These are phyloP conservation scores for Merluccius polli DNA, from an alignment of 2,797 vertebrate species.

Conservation along the genomic window DNA sequence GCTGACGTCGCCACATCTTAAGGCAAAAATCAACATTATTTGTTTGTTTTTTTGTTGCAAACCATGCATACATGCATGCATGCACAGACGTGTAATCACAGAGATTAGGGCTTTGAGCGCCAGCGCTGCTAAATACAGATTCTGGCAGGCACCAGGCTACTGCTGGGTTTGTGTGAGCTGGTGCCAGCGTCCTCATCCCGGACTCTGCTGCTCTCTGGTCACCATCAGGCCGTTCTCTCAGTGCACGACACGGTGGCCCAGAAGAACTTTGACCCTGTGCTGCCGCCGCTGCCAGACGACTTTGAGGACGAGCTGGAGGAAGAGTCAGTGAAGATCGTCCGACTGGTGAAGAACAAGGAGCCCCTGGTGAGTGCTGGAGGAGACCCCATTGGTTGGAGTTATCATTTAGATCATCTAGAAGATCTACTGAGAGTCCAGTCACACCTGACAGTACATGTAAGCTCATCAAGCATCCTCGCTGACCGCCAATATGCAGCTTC, in stretches of 20 bases:
- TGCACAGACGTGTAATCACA: background rate
- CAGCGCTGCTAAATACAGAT: background rate
- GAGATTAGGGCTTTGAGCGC: background rate
- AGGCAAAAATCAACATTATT: slow-evolving; percentile 50
- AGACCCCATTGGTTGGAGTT: background rate
- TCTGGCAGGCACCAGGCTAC: background rate
- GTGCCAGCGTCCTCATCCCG: background rate
- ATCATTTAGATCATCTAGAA: background rate
- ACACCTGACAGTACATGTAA: background rate
- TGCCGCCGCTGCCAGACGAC: slow-evolving; percentile 89
- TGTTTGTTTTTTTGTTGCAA: background rate
- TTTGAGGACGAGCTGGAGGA: slow-evolving; percentile 91
- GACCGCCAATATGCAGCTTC: background rate
- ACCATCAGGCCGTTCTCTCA: slow-evolving; percentile 84
- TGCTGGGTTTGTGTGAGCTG: background rate
- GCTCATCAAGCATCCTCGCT: background rate
- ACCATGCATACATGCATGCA: background rate
- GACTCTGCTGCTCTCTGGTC: slow-evolving; percentile 1
- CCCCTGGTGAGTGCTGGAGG: slow-evolving; percentile 78
- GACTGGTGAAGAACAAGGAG: slow-evolving; percentile 95
- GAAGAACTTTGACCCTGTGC: slow-evolving; percentile 94
- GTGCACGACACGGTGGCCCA: slow-evolving; percentile 94
- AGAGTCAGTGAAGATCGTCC: slow-evolving; percentile 94
- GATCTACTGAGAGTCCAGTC: background rate
- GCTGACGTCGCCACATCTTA: slow-evolving; percentile 88